A percentile compares a stretch with the other conserved stretches of the same genome.
phyloP scores from a whole-genome alignment of 1,140 invertebrate genomes.

The Dreissena rostriformis region DNA sequence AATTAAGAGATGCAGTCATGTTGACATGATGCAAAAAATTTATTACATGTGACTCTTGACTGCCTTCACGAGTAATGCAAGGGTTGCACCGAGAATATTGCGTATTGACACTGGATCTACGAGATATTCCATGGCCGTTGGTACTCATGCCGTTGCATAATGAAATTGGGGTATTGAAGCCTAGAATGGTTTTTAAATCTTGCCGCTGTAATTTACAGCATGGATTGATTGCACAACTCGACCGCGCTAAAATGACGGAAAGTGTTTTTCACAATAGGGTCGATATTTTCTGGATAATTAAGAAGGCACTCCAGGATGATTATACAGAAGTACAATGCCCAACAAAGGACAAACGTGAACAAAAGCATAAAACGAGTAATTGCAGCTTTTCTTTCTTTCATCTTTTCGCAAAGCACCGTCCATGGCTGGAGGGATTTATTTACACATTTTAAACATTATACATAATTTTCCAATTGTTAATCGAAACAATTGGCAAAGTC shows the following conservation, averaged over 20 bases:
- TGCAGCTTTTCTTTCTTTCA: slow-evolving; percentile 84
- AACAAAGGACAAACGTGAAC: slow-evolving; percentile 83
- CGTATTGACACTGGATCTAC: slow-evolving; percentile 26
- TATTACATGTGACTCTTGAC: slow-evolving; percentile 58
- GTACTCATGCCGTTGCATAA: slow-evolving; percentile 14
- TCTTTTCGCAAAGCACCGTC: slow-evolving; percentile 80
- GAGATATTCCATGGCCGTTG: slow-evolving; percentile 30
- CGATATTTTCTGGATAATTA: slow-evolving; percentile 65
- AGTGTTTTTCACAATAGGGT: slow-evolving; percentile 65
- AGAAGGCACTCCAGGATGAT: slow-evolving; percentile 76
- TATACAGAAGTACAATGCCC: slow-evolving; percentile 83
- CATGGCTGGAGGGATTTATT: too few relatives aligned
- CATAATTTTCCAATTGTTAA: too few relatives aligned
- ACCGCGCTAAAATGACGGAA: slow-evolving; percentile 76
- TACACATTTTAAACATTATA: too few relatives aligned
- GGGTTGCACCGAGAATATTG: slow-evolving; percentile 31
- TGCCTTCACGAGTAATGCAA: slow-evolving; percentile 60
- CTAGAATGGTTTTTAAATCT: slow-evolving; percentile 67
- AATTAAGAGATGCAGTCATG: slow-evolving; percentile 63
- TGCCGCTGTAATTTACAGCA: slow-evolving; percentile 81
- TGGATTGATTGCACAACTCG: slow-evolving; percentile 82
- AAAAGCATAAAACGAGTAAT: slow-evolving; percentile 84
- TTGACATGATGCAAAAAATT: slow-evolving; percentile 51
- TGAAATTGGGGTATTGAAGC: background rate
- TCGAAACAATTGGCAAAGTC: too few relatives aligned